Conservation (phyloP, 2,888 invertebrate species). For the Phaonia tiefii region DNA sequence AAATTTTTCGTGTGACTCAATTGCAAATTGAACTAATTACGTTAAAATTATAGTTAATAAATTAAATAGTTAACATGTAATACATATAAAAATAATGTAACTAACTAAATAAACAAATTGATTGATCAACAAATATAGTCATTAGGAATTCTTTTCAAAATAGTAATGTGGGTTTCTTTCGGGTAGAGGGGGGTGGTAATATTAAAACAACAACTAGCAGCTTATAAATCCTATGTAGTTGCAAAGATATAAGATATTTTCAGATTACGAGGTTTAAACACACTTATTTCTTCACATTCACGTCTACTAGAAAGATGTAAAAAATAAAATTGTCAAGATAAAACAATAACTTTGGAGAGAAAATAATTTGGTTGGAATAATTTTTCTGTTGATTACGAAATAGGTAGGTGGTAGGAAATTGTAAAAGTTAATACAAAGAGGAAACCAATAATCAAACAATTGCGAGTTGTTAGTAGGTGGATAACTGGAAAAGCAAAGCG, state of each 20-base stretch:
- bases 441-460: not conserved
- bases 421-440: too few relatives aligned
- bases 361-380: too few relatives aligned
- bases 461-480: too few relatives aligned
- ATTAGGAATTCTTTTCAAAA: too few relatives aligned
- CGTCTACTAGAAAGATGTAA: too few relatives aligned
- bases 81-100: conserved; percentile 30
- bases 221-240: too few relatives aligned
- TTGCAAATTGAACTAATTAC: conserved; percentile 32
- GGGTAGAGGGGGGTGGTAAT: conserved; percentile 38
- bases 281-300: too few relatives aligned
- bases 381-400: not conserved
- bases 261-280: too few relatives aligned
- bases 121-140: not conserved
- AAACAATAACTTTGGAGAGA: too few relatives aligned
- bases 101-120: conserved; percentile 12
- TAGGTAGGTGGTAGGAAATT: not conserved
- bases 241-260: too few relatives aligned
- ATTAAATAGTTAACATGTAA: conserved; percentile 19
- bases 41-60: conserved; percentile 27
- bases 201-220: conserved; percentile 41
- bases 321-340: conserved; percentile 21
- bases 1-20: conserved; percentile 1
- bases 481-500: too few relatives aligned
- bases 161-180: too few relatives aligned